Base-by-base conservation (phyloP, 1,140 invertebrate genomes). In the Adoxophyes honmai region DNA sequence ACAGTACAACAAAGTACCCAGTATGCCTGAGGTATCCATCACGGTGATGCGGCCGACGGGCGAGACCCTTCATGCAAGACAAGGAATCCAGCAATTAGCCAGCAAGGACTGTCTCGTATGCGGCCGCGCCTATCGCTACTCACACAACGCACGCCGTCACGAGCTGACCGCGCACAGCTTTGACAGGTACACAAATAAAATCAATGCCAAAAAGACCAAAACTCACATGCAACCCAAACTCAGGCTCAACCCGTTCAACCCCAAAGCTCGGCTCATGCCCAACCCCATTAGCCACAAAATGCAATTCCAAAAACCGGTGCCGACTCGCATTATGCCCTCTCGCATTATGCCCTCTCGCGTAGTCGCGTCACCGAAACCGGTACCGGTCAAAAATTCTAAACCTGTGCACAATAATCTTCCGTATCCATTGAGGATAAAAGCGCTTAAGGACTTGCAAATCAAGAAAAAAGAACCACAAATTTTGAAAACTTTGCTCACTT, bases 181-280 rank as follows among this genome's bases (percentile, higher is more conserved):
- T 52, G 89, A 90, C 62, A 80, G 89, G 52, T 90, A 90, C 58
- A 89, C 88, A n/a, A 90, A 90, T 56, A 90, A 89, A 73, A 70
- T 79, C 5, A 73, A 70, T 8, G 57, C 69, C 28, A 85, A 86
- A 60, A 83, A 88, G 55, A 62, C 74, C 1, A 66, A 64, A 8
- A 54, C 68, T 1, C 71, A 70, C 11, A 68, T 83, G 59, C 81
- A 84, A 68, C 77, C 81, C 4, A 90, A 89, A 68, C 60, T 88
- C 9, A 76, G 87, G 55, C 86, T 85, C 6, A 90, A 88, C 52
- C 84, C 86, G 7, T 89, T 88, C 44, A 90, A 90, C 55, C 83
- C 87, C 6, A 89, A 89, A 64, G 79, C 85, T 1, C 69, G 86
- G 1, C 68, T 89, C 21, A 82, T 89, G 76, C 86, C 87, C 14